phyloP scores from a whole-genome alignment of 92 coral and sea anemone genomes.

The Zoanthus sansibaricus region DNA sequence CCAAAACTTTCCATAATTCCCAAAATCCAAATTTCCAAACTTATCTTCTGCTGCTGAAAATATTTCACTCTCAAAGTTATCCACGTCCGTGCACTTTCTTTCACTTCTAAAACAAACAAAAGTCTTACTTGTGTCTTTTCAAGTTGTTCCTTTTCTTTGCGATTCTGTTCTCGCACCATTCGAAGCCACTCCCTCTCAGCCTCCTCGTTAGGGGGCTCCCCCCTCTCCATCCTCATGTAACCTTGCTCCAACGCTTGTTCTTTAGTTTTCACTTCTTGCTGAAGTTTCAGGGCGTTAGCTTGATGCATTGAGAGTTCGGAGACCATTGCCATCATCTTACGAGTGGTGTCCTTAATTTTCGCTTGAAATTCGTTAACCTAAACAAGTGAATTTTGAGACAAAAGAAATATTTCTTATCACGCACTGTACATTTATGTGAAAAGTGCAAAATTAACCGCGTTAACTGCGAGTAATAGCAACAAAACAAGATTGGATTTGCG shows the following conservation, averaged over 20 bases:
- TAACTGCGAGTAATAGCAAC: too few species aligned
- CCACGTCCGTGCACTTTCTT: too few species aligned
- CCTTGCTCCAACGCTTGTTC: constrained; percentile 92
- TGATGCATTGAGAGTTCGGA: constrained; percentile 99
- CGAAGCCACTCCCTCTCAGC: constrained; percentile 94
- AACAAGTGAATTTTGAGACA: not conserved
- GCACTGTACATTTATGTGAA: not conserved
- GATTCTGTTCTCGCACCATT: constrained; percentile 85
- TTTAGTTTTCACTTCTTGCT: constrained; percentile 83
- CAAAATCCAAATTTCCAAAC: too few species aligned
- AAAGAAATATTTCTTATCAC: not conserved
- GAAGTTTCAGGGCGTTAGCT: constrained; percentile 94
- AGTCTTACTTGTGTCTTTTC: constrained; percentile 72
- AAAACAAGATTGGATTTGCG: too few species aligned
- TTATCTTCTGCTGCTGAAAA: too few species aligned
- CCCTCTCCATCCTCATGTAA: constrained; percentile 95
- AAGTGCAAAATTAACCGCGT: too few species aligned
- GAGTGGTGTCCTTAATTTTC: constrained; percentile 96
- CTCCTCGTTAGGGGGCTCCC: constrained; percentile 94
- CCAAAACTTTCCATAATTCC: too few species aligned
- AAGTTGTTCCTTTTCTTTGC: constrained; percentile 64
- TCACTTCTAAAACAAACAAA: too few species aligned
- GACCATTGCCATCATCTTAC: constrained; percentile 99
- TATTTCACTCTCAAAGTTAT: too few species aligned
- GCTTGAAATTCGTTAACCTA: constrained; percentile 99